Evolutionary conservation across 2,113 vertebrate species (phyloP), one percentile per base, ranked within the genome.

Genomic region (Vulpes ferrilata): DNA sequence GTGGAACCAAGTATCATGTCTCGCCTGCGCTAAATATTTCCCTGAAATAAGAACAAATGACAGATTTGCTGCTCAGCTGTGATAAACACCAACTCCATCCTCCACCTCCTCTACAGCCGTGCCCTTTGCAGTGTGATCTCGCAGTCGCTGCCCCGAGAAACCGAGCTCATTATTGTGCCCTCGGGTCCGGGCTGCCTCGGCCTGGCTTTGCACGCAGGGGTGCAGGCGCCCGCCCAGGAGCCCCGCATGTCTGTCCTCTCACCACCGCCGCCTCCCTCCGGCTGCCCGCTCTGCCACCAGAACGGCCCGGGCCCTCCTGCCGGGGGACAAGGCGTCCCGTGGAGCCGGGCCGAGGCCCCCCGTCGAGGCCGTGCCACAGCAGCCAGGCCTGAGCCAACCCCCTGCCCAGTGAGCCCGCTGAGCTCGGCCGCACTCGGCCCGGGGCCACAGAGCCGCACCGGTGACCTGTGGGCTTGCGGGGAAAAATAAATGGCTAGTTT

Each of bases 241-340:
- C 30, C 11, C 10, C 17, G 2, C 13, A 2, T 27, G 20, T n/a
- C 15, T 74, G 79, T 60, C 59, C 7, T 15, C 23, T 55, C 4
- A 5, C 10, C 6, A 7, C 43, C 1, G 43, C 7, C 43, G n/a
- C 13, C 10, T 9, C 7, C 7, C 60, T 30, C 3, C 5, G 2
- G 3, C 12, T 30, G 35, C 51, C 32, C 32, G 7, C 1, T 67
- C 15, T n/a, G 17, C 7, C 5, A 0, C 1, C 32, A 81, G 16
- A 17, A 17, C 5, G 4, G 82, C 74, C 43, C 9, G 3, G 69
- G 38, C 11, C 8, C 19, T 4, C n/a, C 65, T 93, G 10, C 32
- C 25, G 74, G 35, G n/a, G 59, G 76, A 23, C 8, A 25, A 51
- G 25, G 9, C 30, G 20, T 20, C 53, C 3, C 4, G 0, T 1